Base-by-base conservation (phyloP, 2,113 vertebrate genomes). In the Anoplopoma fimbria region DNA sequence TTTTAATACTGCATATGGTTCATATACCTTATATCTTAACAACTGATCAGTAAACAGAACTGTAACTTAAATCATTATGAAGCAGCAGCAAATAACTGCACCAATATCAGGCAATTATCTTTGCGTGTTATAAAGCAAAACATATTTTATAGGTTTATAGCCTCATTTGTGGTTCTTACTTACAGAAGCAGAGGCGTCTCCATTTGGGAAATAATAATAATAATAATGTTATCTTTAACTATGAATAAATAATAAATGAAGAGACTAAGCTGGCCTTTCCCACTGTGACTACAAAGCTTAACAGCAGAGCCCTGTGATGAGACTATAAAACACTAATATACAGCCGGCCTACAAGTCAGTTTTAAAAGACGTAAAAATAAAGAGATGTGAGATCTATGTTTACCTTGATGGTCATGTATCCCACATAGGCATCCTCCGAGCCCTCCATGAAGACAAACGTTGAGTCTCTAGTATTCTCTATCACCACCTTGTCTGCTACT, bases 371-470 rank as follows among this genome's bases (percentile, higher is more conserved):
- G 9, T 7, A 4, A 21, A 69, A 65, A 25, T 8, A 2, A 7
- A 40, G 5, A 3, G 4, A 69, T 2, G 6, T 12, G 38, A 65
- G 31, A n/a, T 15, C 34, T 17, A 0, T 2, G 31, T 95, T 96
- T 94, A 99, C 98, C 96, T 97, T 96, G 92, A 99, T 99, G 89
- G 98, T 99, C 98, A 99, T 99, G 91, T 99, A 99, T 84, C 98
- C 98, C 89, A 99, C 98, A 86, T 99, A 99, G 62, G 98, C 98
- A 89, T 99, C 98, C 92, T 99, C 98, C 65, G 98, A 99, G 77
- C 98, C 98, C 91, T 99, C 98, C 98, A 99, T 99, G 95, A 99
- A 99, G 89, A 99, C 98, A 60, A 99, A 99, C 33, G 98, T 99
- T 47, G 98, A 99, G 93, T 99, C 98, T 96, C 98, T 97, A 88